Evolutionary conservation across 2,797 vertebrate species (phyloP).

Genomic region (Synaphobranchus kaupii): DNA sequence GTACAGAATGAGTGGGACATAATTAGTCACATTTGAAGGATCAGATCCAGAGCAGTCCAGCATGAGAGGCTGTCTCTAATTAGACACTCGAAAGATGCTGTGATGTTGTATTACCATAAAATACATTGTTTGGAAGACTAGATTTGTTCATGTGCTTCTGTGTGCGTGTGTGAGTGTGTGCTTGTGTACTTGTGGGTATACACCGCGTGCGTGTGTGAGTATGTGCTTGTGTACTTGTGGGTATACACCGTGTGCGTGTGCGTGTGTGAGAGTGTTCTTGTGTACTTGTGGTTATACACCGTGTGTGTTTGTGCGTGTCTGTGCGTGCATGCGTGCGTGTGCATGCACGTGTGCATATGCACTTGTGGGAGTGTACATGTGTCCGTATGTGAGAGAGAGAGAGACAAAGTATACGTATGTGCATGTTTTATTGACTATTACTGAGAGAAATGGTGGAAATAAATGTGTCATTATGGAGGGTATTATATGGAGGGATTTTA

Average conservation of each 20-base stretch:
- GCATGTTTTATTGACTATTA: conserved; percentile 1
- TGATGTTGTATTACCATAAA: neutral
- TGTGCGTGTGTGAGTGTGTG: no score
- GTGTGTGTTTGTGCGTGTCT: neutral
- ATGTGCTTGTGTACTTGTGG: no score
- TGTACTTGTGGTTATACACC: no score
- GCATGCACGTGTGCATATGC: neutral
- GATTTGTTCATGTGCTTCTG: neutral
- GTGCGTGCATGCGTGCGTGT: neutral
- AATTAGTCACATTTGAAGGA: neutral
- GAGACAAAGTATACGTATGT: neutral
- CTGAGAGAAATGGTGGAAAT: conserved; percentile 3
- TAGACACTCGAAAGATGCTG: neutral
- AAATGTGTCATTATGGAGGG: neutral
- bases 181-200: no score
- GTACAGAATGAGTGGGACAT: neutral
- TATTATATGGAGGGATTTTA: conserved; percentile 10
- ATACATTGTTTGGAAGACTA: neutral
- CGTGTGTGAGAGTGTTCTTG: neutral
- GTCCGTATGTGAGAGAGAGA: neutral
- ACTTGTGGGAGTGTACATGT: neutral
- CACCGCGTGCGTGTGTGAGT: no score
- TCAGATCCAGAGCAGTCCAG: neutral
- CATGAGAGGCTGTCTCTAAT: neutral
- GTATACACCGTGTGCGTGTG: neutral